These are phyloP conservation scores for Halcyon chelicuti DNA, from an alignment of 2,797 vertebrate species.

Conservation along the genomic window DNA sequence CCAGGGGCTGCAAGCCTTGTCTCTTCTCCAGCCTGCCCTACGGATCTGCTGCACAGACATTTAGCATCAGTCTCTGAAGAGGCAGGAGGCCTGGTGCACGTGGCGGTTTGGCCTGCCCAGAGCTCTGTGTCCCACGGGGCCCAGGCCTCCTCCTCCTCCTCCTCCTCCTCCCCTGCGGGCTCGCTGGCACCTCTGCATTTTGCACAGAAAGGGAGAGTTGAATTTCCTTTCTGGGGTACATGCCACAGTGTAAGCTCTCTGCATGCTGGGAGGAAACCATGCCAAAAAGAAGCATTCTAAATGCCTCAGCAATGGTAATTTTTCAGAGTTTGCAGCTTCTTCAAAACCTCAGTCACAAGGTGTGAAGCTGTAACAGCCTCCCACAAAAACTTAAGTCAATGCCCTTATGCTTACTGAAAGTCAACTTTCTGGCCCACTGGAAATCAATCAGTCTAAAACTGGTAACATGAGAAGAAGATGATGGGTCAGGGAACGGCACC, in stretches of 20 bases:
- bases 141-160: not conserved
- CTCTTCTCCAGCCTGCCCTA: not conserved
- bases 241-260: not conserved
- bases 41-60: not conserved
- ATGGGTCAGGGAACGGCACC: not conserved
- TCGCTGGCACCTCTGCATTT: not conserved
- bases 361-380: fast-evolving
- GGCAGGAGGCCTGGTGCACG: fast-evolving
- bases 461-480: not conserved
- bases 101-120: not conserved
- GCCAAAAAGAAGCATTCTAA: not conserved
- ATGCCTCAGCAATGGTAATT: not conserved
- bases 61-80: not conserved
- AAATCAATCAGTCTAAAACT: not conserved
- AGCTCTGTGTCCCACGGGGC: not conserved
- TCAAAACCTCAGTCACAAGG: not conserved
- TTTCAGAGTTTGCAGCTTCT: not conserved
- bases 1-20: not conserved
- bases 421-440: not conserved
- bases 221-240: not conserved
- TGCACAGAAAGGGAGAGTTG: not conserved
- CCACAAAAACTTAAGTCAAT: not conserved
- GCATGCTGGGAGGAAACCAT: not conserved
- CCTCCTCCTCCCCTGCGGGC: not conserved
- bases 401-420: not conserved